Base-by-base conservation (phyloP, 1,140 invertebrate species). In the Camponotus vicinus region DNA sequence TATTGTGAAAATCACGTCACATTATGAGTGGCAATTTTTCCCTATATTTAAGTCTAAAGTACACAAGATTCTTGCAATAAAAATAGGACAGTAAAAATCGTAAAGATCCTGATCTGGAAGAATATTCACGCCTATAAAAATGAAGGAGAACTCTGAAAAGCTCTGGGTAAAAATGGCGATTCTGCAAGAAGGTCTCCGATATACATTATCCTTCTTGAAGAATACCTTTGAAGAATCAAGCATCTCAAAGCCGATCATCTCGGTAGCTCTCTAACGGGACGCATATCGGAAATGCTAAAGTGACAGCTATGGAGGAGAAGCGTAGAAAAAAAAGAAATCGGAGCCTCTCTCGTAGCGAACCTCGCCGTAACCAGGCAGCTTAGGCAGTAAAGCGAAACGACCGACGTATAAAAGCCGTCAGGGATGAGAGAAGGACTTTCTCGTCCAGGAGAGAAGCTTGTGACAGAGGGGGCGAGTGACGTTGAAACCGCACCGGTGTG, bases 301-400 rank as follows among this genome's bases (percentile, higher is more conserved):
- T 4, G 11, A 52, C 32, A 52, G 45, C 32, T 45, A 9, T 9
- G 8, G 42, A 42, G 40, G 64, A 18, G 27, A 37, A 0, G 21
- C 21, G 21, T 21, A 21, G 9, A 4, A 3, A 42, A 6, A n/a
- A 34, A 49, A 27, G 67, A 85, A 64, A 71, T 80, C 63, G 1
- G n/a, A 9, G n/a, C 42, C n/a, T 52, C 66, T 52, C 55, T 27
- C 27, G 27, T 27, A 27, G 27, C 0, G 37, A 66, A 27, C 15
- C 71, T 86, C 52, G 40, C 59, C 82, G 32, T 73, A 90, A 86
- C 66, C 52, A 32, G 55, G 59, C 77, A 49, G 45, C 49, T 52
- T 85, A 67, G 66, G 88, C 79, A 88, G 90, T 92, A 91, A 91
- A 91, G 82, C 84, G 89, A 89, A 92, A 92, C 88, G 91, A 82